Conservation (phyloP, 2,888 invertebrate species). For the Scaptomyza parva region DNA sequence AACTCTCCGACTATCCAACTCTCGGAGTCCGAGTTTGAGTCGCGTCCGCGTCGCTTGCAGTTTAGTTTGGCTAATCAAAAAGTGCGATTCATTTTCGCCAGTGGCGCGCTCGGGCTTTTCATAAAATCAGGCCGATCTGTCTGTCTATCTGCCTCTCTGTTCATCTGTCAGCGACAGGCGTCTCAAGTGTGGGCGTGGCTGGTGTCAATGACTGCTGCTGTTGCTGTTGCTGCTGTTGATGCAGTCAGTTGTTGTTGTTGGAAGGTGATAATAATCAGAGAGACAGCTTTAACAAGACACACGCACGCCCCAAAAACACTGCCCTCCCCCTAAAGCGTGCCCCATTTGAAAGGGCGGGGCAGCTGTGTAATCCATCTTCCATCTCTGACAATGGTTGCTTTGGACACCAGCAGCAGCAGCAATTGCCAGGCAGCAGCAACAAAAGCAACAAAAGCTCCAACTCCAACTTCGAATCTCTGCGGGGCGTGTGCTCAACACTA, state of each 20-base stretch:
- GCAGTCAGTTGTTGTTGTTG: background rate
- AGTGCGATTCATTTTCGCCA: constrained; percentile 67
- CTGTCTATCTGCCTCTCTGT: constrained; percentile 6
- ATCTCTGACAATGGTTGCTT: constrained; percentile 72
- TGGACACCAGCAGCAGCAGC: constrained; percentile 50
- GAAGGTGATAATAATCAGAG: constrained; percentile 78
- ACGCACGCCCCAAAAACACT: constrained; percentile 37
- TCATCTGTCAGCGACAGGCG: constrained; percentile 32
- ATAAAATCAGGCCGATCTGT: constrained; percentile 28
- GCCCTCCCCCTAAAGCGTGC: background rate
- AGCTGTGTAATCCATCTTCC: constrained; percentile 72
- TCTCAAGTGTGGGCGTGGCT: constrained; percentile 34
- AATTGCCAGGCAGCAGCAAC: constrained; percentile 10
- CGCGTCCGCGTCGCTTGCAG: constrained; percentile 11
- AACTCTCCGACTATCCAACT: constrained; percentile 10
- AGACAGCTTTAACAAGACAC: constrained; percentile 75
- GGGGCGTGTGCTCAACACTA: constrained; percentile 48
- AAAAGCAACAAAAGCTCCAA: constrained; percentile 1
- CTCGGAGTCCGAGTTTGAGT: constrained; percentile 4
- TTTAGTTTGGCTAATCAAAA: constrained; percentile 67
- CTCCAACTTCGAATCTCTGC: constrained; percentile 4
- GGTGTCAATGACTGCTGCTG: constrained; percentile 73
- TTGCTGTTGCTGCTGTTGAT: background rate
- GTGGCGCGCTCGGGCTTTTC: constrained; percentile 36
- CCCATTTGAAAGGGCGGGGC: constrained; percentile 13